A percentile compares a stretch with the other conserved stretches of the same genome.
Conservation (phyloP, 1,140 invertebrate species). For the Ladona fulva region DNA sequence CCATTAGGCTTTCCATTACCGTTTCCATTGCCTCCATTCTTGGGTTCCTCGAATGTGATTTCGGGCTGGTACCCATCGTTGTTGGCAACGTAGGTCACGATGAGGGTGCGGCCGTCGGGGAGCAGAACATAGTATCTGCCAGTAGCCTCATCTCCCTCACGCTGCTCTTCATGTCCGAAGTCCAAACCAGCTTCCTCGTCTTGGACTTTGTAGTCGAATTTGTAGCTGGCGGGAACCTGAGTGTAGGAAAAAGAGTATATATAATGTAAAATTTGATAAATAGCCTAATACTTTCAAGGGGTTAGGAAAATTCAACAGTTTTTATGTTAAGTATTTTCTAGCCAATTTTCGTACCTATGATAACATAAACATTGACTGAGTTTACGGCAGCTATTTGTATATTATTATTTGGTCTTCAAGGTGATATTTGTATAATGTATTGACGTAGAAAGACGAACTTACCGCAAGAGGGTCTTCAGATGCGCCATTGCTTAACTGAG, state of each 20-base stretch:
- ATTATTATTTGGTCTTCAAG: no score
- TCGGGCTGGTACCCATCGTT: constrained; percentile 63
- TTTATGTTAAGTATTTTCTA: no score
- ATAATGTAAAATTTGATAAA: no score
- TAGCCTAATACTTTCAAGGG: no score
- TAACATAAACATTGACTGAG: no score
- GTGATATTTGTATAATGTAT: no score
- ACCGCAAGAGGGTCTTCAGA: not conserved
- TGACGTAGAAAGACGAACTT: not conserved
- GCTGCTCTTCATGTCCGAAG: constrained; percentile 71
- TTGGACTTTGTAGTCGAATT: constrained; percentile 75
- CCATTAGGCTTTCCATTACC: no score
- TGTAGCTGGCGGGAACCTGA: constrained; percentile 73
- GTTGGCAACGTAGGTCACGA: constrained; percentile 75
- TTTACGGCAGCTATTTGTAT: no score
- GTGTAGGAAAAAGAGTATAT: no score
- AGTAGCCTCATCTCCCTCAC: constrained; percentile 65
- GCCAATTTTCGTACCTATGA: no score
- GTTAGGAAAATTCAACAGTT: no score
- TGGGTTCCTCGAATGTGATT: constrained; percentile 49
- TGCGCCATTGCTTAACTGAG: not conserved
- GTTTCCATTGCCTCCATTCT: no score
- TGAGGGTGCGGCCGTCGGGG: constrained; percentile 76
- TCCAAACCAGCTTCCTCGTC: constrained; percentile 63
- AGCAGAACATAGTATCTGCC: constrained; percentile 77